phyloP scores from a whole-genome alignment of 2,888 invertebrate species.

The Agonopterix alstromeriana region DNA sequence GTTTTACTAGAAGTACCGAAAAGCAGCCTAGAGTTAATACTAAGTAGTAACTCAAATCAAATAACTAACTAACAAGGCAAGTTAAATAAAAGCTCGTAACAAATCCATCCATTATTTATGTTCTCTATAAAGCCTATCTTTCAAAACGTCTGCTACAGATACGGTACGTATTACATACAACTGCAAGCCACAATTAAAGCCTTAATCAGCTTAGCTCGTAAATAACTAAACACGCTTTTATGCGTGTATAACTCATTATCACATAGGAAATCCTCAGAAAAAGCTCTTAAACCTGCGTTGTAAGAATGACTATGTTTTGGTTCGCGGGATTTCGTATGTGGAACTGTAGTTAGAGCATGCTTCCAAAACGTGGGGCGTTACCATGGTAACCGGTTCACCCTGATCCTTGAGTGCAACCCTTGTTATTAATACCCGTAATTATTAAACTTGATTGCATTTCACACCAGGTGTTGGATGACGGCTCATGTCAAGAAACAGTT shows the following conservation, averaged over 20 bases:
- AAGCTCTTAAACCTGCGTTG: not conserved
- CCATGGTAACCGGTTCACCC: constrained; percentile 46
- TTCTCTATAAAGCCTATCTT: no score
- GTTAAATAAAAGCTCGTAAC: no score
- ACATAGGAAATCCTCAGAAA: no score
- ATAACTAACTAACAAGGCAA: no score
- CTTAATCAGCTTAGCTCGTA: constrained; percentile 67
- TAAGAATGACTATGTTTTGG: no score
- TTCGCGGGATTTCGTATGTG: not conserved
- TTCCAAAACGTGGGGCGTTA: constrained; percentile 60
- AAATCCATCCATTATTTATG: no score
- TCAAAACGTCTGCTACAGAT: not conserved
- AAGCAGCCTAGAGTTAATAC: no score
- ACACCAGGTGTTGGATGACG: constrained; percentile 71
- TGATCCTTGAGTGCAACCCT: constrained; percentile 66
- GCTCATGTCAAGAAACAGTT: constrained; percentile 49
- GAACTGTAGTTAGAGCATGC: constrained; percentile 45
- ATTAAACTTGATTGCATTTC: constrained; percentile 77
- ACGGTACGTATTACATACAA: not conserved
- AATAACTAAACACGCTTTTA: constrained; percentile 52
- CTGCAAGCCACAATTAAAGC: constrained; percentile 47
- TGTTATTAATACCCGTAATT: constrained; percentile 76
- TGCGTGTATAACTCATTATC: not conserved
- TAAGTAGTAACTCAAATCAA: no score
- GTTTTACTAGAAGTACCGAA: no score